Percentiles rank a stretch among this genome's conserved stretches.
phyloP scores from a whole-genome alignment of 2,113 vertebrate species.

The Monarcha castaneiventris region DNA sequence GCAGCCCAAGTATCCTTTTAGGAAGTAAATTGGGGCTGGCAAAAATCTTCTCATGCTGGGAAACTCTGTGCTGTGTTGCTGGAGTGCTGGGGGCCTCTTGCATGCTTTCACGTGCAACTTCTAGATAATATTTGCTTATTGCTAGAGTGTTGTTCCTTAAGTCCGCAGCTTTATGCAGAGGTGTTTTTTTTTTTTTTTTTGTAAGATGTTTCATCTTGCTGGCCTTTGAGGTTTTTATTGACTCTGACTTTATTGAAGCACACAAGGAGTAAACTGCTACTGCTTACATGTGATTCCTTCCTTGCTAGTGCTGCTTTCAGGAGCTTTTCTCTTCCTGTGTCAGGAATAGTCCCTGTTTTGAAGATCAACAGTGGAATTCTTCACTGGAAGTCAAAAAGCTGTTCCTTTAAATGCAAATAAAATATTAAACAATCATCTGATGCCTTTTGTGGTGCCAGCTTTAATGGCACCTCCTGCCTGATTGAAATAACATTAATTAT shows the following conservation, averaged over 20 bases:
- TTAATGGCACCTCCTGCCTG: background rate
- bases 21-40: background rate
- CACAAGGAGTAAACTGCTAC: background rate
- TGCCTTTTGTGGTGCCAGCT: background rate
- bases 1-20: background rate
- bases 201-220: background rate
- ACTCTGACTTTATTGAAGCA: background rate
- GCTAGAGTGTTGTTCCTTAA: background rate
- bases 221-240: background rate
- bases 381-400: background rate
- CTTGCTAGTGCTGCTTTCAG: background rate
- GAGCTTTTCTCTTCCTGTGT: background rate
- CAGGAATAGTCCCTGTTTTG: background rate
- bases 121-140: background rate
- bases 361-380: background rate
- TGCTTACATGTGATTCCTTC: rapidly evolving
- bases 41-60: background rate
- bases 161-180: background rate
- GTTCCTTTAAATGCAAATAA: background rate
- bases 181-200: background rate
- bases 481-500: background rate
- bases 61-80: background rate
- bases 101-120: background rate
- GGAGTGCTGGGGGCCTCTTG: background rate
- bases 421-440: background rate